phyloP scores from a whole-genome alignment of 2,797 vertebrate species.

The Psittacula echo region DNA sequence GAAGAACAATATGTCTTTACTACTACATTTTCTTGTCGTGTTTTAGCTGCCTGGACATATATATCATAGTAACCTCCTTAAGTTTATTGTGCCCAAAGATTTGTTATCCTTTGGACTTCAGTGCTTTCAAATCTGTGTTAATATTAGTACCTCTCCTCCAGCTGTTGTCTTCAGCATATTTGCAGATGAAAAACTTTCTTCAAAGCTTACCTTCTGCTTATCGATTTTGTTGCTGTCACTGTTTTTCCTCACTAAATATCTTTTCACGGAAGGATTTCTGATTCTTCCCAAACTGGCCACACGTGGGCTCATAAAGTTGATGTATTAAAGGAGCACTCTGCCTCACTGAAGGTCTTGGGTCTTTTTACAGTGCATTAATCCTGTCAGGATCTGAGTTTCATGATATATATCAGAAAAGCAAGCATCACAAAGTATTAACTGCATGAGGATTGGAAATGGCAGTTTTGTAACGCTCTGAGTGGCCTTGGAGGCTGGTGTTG shows the following conservation, averaged over 20 bases:
- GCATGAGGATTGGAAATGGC: neutral
- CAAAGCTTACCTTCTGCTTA: neutral
- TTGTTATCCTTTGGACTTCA: neutral
- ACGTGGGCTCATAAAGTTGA: neutral
- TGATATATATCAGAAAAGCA: neutral
- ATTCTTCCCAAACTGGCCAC: neutral
- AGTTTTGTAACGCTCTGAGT: neutral
- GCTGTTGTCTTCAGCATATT: neutral
- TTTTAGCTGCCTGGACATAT: neutral
- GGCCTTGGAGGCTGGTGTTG: neutral
- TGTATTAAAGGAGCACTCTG: neutral
- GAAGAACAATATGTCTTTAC: neutral
- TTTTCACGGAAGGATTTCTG: neutral
- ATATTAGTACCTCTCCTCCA: neutral
- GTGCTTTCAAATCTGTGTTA: neutral
- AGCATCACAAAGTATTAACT: neutral
- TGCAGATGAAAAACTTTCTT: neutral
- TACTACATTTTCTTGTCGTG: neutral
- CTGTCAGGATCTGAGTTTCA: neutral
- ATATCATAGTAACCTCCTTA: neutral
- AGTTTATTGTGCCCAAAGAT: neutral
- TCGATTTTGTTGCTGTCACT: neutral
- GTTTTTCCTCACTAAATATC: neutral
- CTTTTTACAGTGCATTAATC: slow-evolving; percentile 35
- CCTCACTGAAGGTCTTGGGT: neutral